phyloP scores from a whole-genome alignment of 2,797 vertebrate species.

The Cuculus canorus region DNA sequence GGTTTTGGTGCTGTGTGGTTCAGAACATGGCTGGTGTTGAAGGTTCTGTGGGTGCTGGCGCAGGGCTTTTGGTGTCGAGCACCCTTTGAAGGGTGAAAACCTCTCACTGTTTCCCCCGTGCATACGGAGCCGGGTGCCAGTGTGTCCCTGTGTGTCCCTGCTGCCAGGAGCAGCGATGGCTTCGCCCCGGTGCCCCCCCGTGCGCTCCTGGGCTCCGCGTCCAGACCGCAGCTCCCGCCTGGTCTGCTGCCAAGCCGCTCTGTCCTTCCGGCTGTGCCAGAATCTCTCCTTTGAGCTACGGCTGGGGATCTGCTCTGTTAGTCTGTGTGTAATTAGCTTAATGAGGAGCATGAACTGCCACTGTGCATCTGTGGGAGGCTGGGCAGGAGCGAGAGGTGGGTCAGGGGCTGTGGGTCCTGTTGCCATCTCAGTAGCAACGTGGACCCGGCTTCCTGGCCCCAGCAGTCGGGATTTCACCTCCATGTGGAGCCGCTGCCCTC shows the following conservation, averaged over 20 bases:
- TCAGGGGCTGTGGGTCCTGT: background rate
- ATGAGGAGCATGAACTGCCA: background rate
- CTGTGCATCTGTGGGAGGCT: background rate
- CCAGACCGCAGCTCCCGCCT: conserved; percentile 57
- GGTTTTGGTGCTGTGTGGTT: rapidly evolving
- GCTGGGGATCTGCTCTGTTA: background rate
- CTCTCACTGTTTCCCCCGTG: rapidly evolving
- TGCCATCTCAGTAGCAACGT: rapidly evolving
- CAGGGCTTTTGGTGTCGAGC: no score
- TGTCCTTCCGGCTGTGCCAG: conserved; percentile 47
- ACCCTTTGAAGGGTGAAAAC: background rate
- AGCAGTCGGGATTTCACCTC: background rate
- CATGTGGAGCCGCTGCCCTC: background rate
- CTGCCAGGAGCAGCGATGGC: background rate
- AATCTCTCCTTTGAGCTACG: conserved; percentile 20
- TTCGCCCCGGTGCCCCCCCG: background rate
- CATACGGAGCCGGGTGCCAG: rapidly evolving
- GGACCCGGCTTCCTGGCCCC: background rate
- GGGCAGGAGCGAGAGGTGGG: background rate
- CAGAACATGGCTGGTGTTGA: background rate
- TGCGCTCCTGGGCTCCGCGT: background rate
- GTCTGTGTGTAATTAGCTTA: conserved; percentile 39
- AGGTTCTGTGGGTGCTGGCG: background rate
- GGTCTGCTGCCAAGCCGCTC: conserved; percentile 28
- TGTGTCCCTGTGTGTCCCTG: rapidly evolving